A percentile compares a stretch with the other conserved stretches of the same genome.
Conservation (phyloP, 2,888 invertebrate genomes). For the Thecophora atra region DNA sequence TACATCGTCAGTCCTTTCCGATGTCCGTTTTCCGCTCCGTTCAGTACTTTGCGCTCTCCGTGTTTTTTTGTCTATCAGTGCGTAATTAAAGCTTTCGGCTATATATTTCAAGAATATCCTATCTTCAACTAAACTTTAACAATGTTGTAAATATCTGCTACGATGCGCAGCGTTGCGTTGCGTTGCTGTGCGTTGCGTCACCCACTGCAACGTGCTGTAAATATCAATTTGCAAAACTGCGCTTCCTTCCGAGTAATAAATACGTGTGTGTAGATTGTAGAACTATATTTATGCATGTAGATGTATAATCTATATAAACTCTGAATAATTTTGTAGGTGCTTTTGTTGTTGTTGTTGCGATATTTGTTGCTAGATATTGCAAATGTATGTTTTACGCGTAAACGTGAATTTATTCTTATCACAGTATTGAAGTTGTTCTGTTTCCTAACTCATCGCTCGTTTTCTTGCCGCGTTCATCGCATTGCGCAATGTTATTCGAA, state of each 20-base stretch:
- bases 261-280: constrained; percentile 24
- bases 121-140: constrained; percentile 22
- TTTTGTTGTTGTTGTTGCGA: background rate
- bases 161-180: background rate
- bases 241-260: background rate
- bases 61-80: no score
- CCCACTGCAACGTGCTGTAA: background rate
- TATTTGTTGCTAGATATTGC: constrained; percentile 25
- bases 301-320: constrained; percentile 27
- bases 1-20: constrained; percentile 61
- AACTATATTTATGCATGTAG: constrained; percentile 28
- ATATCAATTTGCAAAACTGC: constrained; percentile 17
- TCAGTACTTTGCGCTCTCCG: background rate
- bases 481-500: constrained; percentile 37
- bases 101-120: background rate
- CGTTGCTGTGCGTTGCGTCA: background rate
- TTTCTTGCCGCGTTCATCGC: constrained; percentile 23
- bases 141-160: constrained; percentile 11
- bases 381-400: constrained; percentile 27
- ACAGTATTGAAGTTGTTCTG: constrained; percentile 46
- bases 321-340: constrained; percentile 6
- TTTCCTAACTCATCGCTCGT: constrained; percentile 13
- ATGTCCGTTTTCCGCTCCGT: background rate
- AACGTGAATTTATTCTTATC: constrained; percentile 49
- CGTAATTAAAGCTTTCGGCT: constrained; percentile 1